Base-by-base conservation (phyloP, 2,888 invertebrate genomes). In the Drosophila kambysellisi region DNA sequence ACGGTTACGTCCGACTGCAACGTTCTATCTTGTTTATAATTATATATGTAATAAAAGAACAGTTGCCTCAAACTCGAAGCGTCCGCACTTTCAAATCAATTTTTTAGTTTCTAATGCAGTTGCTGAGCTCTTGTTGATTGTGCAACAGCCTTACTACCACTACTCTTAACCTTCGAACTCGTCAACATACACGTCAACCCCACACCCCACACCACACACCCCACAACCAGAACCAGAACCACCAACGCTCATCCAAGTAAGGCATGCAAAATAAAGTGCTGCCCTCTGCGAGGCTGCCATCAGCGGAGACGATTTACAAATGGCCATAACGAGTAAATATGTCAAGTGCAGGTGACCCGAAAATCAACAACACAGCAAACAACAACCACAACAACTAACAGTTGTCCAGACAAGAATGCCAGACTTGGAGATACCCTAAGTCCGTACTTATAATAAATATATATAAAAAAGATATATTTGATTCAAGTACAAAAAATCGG, bases 321-420 rank as follows among this genome's bases (percentile, higher is more conserved):
- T 78, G 82, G 70, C 70, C 79, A 80, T 76, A 65, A 87, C 85
- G 81, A 91, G 91, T 92, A 92, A 92, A 92, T 92, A 92, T 92
- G 91, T 91, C 91, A 92, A 91, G 85, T 90, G 88, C 91, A 92
- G 91, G 78, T 67, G 69, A 72, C 73, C 76, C 54, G 43, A 69
- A 74, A 70, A 63, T 66, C 65, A 63, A 59, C 69, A 63, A 56
- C 59, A 39, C n/a, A 65, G 20, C 61, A 53, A 57, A 51, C 59
- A 57, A 32, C 20, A 63, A 11, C 56, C 56, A 58, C 43, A 53
- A 29, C 46, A 70, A 63, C 60, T 25, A 59, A 56, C 20, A 30
- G 25, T 20, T 17, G 12, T 11, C 4, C 15, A 39, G 12, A 4
- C 11, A 25, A 25, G 12, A 1, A 32, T 54, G 20, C 12, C 5